Evolutionary conservation across 2,113 vertebrate species (phyloP).

Genomic region (Silurus meridionalis): DNA sequence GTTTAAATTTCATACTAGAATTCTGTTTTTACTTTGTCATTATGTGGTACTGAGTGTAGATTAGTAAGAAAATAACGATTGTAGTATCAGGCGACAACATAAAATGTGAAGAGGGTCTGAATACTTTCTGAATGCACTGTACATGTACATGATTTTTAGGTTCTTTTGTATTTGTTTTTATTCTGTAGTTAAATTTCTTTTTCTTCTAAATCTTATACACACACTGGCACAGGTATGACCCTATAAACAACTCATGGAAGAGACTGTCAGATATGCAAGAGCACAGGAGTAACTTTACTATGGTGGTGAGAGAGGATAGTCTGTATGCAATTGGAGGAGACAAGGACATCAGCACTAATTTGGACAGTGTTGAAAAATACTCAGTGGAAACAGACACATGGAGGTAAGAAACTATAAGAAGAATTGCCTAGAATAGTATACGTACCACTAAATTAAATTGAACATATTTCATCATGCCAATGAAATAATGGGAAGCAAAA

Average conservation of each 20-base stretch:
- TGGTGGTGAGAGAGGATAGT: constrained; percentile 51
- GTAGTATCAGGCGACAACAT: no score
- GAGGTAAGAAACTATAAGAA: constrained; percentile 64
- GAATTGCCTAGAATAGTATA: neutral
- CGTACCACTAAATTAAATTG: neutral
- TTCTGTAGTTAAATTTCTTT: neutral
- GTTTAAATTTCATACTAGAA: no score
- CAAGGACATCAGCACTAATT: constrained; percentile 67
- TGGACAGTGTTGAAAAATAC: constrained; percentile 74
- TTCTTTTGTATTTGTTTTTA: neutral
- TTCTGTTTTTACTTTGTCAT: no score
- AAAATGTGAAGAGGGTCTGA: no score
- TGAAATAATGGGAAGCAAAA: neutral
- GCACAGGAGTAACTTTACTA: constrained; percentile 69
- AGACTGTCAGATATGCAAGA: constrained; percentile 71
- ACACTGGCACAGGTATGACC: constrained; percentile 59
- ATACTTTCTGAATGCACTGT: no score
- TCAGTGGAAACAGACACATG: constrained; percentile 64
- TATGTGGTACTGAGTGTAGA: no score
- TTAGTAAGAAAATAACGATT: no score
- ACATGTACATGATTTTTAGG: no score
- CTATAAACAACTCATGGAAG: constrained; percentile 63
- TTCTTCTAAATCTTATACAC: neutral
- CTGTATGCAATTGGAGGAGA: constrained; percentile 76
- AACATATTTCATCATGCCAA: neutral